Base-by-base conservation (phyloP, 2,888 invertebrate genomes). In the Parelbella ahira region DNA sequence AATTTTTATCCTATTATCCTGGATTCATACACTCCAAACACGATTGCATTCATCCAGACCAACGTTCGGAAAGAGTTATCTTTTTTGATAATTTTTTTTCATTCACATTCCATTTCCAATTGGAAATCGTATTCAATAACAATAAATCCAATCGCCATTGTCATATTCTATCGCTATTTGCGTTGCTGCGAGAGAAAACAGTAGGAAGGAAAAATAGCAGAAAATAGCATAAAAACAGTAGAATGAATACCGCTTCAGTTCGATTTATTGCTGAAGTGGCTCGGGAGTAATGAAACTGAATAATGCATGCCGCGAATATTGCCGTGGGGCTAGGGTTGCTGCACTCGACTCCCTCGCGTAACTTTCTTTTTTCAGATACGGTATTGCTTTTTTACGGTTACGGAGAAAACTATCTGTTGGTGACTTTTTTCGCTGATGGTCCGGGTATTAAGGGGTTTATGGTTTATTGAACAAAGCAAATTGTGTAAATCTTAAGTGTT, bases 271-370 rank as follows among this genome's bases (percentile, higher is more conserved):
- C 76, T 71, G 68, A 70, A 73, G 80, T 78, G 63, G 79, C 75
- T 65, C 43, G 64, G 63, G 69, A 80, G 82, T 83, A 84, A 84
- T 84, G 84, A 84, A 83, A 81, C 80, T 84, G 84, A 84, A 84
- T 84, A 83, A 84, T 84, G 81, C 78, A 84, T 82, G 68, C 63
- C 68, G 66, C 63, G 79, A 77, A 81, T 78, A 83, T 76, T 71
- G 73, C 68, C 59, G 61, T 53, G 56, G 56, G 53, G 43, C 36
- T 55, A 83, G 80, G 82, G 79, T 18, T 74, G 68, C 28, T 53
- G 45, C 36, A 18, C 1, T 10, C n/a, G n/a, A n/a, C n/a, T n/a
- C n/a, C n/a, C n/a, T n/a, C n/a, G n/a, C n/a, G n/a, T n/a, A n/a
- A n/a, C n/a, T n/a, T n/a, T n/a, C n/a, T n/a, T n/a, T n/a, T n/a